Conservation (phyloP, 2,797 vertebrate genomes). For the Hypotaenidia okinawae region DNA sequence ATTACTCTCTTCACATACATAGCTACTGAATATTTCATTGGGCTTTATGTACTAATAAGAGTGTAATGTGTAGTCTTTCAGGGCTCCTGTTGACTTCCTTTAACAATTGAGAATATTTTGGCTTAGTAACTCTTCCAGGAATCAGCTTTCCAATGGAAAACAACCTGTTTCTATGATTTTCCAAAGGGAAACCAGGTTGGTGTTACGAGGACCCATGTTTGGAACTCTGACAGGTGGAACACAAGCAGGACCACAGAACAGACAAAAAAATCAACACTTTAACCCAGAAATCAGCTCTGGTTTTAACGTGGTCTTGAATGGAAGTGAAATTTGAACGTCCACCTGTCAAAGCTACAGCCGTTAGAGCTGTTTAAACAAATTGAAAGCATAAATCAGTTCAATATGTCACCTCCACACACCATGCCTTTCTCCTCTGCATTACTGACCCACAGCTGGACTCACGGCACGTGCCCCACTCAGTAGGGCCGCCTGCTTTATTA, state of each 20-base stretch:
- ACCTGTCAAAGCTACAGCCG: constrained; percentile 11
- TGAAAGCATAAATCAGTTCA: constrained; percentile 51
- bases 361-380: constrained; percentile 62
- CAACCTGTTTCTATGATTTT: not conserved
- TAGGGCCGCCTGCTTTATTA: constrained; percentile 30
- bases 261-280: constrained; percentile 24
- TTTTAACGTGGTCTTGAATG: not conserved
- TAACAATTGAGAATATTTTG: not conserved
- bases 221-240: rapidly evolving
- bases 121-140: not conserved
- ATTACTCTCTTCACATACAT: not conserved
- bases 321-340: not conserved
- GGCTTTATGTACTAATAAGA: not conserved
- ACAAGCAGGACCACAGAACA: not conserved
- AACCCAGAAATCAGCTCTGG: not conserved
- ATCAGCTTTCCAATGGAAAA: not conserved
- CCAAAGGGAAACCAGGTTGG: not conserved
- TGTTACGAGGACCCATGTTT: not conserved
- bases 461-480: not conserved
- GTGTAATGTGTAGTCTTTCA: not conserved
- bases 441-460: not conserved
- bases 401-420: not conserved
- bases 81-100: not conserved
- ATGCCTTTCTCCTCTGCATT: not conserved
- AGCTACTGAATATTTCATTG: not conserved